Base-by-base conservation (phyloP, 2,113 vertebrate species). In the Lanius ludovicianus region DNA sequence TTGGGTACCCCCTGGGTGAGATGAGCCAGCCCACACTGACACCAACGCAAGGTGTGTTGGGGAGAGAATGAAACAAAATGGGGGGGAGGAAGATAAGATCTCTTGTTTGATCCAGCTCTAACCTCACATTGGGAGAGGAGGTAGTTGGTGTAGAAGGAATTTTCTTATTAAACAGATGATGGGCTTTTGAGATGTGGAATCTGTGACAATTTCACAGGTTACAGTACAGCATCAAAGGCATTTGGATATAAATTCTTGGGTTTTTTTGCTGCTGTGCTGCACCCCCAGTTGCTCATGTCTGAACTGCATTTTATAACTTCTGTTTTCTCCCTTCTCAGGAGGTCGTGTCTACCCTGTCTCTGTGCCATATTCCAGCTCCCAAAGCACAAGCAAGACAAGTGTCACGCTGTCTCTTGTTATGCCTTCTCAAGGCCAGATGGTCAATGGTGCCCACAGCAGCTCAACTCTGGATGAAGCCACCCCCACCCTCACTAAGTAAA, bases 381-480 rank as follows among this genome's bases (percentile, higher is more conserved):
- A 99, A 97, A 99, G 98, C 97, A 99, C 99, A 94, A 99, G 99
- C 97, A 99, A 99, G 97, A 99, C 99, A 24, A 99, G 99, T 1
- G 99, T 99, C 89, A 99, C 99, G 0, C 98, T 99, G 30, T 99
- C 99, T 15, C 98, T 99, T 86, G 99, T 99, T 84, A 99, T 99
- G 99, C 99, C 99, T 67, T 99, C 99, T 14, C 99, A 99, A 88
- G 98, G 98, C 42, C 99, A 99, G 78, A 99, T 99, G 97, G 99
- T 99, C 96, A 99, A 99, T 2, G 99, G 99, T 53, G 99, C 99
- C 89, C 99, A 99, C 98, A 99, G 98, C 2, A 98, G 98, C 25
- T 99, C 99, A 68, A 99, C 99, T 15, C 97, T 99, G 97, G 99
- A 99, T 37, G 99, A 99, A 96, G 98, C 98, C 59, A 99, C 99